Conservation (phyloP, 2,113 vertebrate genomes). For the Cynocephalus volans region DNA sequence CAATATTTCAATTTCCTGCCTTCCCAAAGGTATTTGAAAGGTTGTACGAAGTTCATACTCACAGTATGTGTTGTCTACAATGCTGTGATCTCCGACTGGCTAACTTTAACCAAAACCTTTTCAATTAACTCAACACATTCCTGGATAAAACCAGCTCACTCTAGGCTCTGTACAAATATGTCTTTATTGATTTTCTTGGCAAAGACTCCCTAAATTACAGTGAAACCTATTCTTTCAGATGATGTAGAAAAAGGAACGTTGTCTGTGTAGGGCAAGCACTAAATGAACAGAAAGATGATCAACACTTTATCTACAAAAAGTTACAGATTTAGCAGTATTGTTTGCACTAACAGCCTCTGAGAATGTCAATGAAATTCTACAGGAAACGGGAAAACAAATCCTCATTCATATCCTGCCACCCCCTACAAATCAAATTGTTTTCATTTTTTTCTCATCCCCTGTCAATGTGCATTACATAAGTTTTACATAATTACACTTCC, state of each 20-base stretch:
- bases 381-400: slow-evolving; percentile 48
- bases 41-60: slow-evolving; percentile 95
- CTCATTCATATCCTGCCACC: slow-evolving; percentile 15
- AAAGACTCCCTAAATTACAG: slow-evolving; percentile 72
- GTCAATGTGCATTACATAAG: slow-evolving; percentile 62
- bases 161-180: slow-evolving; percentile 83
- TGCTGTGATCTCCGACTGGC: slow-evolving; percentile 89
- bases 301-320: slow-evolving; percentile 15
- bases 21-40: slow-evolving; percentile 94
- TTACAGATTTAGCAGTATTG: background rate
- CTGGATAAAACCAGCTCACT: slow-evolving; percentile 86
- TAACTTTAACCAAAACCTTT: slow-evolving; percentile 92
- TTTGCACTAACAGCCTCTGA: background rate
- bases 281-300: background rate
- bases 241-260: background rate
- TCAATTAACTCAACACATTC: slow-evolving; percentile 94
- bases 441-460: slow-evolving; percentile 43
- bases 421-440: slow-evolving; percentile 69
- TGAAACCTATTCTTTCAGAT: slow-evolving; percentile 73
- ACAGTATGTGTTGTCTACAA: slow-evolving; percentile 95
- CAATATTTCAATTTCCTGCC: slow-evolving; percentile 98
- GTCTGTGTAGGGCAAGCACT: slow-evolving; percentile 11
- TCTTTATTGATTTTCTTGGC: slow-evolving; percentile 83
- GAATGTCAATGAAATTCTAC: slow-evolving; percentile 62
- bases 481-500: slow-evolving; percentile 68